Evolutionary conservation across 2,113 vertebrate genomes (phyloP).

Genomic region (Platysternon megacephalum): DNA sequence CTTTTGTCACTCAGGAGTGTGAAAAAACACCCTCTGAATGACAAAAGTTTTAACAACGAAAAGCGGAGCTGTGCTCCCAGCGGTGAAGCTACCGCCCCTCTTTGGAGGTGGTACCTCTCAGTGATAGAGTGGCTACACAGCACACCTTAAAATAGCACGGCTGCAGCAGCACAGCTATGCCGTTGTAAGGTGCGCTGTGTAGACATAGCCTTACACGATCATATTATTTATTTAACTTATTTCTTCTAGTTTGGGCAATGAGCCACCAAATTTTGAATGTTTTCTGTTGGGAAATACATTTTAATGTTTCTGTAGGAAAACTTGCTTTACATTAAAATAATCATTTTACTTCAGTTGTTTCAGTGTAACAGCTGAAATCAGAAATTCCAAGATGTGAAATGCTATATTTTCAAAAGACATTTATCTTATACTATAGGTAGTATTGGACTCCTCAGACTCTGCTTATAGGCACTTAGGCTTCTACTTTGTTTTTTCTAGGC

Average conservation of each 20-base stretch:
- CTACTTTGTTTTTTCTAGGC: slow-evolving; percentile 81
- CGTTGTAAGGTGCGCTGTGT: no score
- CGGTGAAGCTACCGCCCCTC: no score
- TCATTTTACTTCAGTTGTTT: not conserved
- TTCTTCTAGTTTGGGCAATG: not conserved
- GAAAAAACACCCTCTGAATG: no score
- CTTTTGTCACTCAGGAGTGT: no score
- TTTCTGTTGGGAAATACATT: fast-evolving
- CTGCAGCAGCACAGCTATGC: no score
- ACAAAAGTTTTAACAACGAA: no score
- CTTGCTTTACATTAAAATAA: not conserved
- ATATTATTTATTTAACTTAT: not conserved
- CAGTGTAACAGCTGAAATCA: not conserved
- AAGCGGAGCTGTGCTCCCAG: no score
- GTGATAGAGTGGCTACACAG: no score
- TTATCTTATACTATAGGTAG: not conserved
- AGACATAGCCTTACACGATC: not conserved
- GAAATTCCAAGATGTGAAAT: not conserved
- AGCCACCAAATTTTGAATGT: not conserved
- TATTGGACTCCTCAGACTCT: slow-evolving; percentile 1
- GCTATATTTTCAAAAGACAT: fast-evolving
- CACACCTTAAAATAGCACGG: no score
- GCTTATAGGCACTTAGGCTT: slow-evolving; percentile 58
- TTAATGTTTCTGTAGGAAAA: not conserved
- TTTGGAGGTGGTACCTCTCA: no score